Percentiles rank a stretch among this genome's conserved stretches.
Evolutionary conservation across 2,797 vertebrate genomes (phyloP).

Genomic region (Intellagama lesueurii): DNA sequence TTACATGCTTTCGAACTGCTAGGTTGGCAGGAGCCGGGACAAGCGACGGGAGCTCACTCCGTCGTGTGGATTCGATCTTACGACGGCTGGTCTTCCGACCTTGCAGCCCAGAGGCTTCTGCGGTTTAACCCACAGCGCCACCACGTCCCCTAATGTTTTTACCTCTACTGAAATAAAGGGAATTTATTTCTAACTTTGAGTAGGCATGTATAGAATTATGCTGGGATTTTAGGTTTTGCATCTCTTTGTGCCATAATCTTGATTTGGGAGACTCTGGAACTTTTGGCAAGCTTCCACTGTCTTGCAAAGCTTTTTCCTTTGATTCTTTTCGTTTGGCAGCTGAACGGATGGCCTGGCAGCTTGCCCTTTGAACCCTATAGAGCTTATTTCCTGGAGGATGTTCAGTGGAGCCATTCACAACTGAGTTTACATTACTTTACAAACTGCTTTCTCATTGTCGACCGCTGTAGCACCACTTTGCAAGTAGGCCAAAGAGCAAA

Average conservation of each 20-base stretch:
- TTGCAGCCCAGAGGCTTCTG: too few relatives aligned
- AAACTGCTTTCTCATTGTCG: not conserved
- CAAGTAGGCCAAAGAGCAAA: slow-evolving; percentile 5
- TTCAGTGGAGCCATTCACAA: slow-evolving; percentile 45
- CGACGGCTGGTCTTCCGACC: too few relatives aligned
- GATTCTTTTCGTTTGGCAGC: slow-evolving; percentile 12
- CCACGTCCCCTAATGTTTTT: too few relatives aligned
- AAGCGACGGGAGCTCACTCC: too few relatives aligned
- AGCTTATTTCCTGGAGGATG: slow-evolving; percentile 55
- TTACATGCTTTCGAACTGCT: too few relatives aligned
- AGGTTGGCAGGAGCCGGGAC: too few relatives aligned
- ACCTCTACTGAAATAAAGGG: too few relatives aligned
- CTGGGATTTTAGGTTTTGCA: not conserved
- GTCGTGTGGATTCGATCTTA: too few relatives aligned
- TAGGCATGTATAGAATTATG: not conserved
- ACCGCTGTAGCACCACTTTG: not conserved
- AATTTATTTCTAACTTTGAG: not conserved
- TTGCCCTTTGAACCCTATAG: slow-evolving; percentile 33
- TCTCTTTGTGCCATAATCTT: not conserved
- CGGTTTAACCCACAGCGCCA: too few relatives aligned
- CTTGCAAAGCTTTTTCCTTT: slow-evolving; percentile 23
- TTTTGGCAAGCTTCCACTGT: not conserved
- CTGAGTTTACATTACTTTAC: slow-evolving; percentile 40
- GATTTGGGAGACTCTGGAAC: not conserved
- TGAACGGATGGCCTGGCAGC: slow-evolving; percentile 53